A percentile compares a stretch with the other conserved stretches of the same genome.
Conservation (phyloP, 2,888 invertebrate species). For the Periphyllus acericola region DNA sequence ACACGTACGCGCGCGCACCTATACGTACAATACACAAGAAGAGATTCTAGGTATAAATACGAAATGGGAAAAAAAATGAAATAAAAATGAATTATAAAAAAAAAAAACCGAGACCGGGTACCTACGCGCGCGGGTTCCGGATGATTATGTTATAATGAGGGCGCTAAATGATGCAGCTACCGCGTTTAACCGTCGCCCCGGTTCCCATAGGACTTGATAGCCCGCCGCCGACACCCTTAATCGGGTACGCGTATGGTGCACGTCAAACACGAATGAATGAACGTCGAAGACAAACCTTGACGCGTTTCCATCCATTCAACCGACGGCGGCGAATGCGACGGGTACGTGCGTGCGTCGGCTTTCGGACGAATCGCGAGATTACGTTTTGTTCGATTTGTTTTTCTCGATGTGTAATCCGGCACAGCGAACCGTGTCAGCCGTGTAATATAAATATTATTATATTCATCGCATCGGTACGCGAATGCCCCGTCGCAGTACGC, state of each 20-base stretch:
- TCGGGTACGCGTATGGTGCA: slow-evolving; percentile 1
- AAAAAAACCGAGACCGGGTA: neutral
- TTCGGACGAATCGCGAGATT: neutral
- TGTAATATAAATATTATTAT: no score
- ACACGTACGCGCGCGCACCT: neutral
- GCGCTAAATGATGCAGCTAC: slow-evolving; percentile 61
- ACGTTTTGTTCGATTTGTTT: neutral
- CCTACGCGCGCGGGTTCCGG: slow-evolving; percentile 45
- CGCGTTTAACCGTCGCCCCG: slow-evolving; percentile 55
- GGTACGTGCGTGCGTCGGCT: neutral
- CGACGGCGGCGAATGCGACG: no score
- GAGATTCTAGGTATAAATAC: neutral
- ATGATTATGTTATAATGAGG: slow-evolving; percentile 61
- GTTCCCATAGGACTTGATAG: slow-evolving; percentile 52
- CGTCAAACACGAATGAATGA: neutral
- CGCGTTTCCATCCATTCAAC: neutral
- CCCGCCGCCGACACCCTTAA: slow-evolving; percentile 42
- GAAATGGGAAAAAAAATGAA: neutral
- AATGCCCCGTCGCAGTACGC: no score
- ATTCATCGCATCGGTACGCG: no score
- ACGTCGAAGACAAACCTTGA: slow-evolving; percentile 42
- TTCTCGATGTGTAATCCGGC: no score
- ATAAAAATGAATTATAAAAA: no score
- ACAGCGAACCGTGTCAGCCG: no score
- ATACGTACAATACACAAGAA: neutral